A percentile compares a stretch with the other conserved stretches of the same genome.
Evolutionary conservation across 2,888 invertebrate genomes (phyloP).

Genomic region (Celastrina argiolus): DNA sequence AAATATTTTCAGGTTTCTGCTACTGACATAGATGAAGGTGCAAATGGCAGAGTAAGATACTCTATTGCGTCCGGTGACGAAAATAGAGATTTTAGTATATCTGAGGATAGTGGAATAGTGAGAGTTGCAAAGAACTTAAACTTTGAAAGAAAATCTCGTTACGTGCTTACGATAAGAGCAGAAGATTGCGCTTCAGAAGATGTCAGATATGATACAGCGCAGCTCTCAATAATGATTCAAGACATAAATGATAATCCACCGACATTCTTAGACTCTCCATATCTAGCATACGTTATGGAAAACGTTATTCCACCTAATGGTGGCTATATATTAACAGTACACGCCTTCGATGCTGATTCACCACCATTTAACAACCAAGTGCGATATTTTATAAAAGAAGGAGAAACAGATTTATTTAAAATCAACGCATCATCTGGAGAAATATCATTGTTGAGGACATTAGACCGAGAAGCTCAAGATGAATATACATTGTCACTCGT

Average conservation of each 20-base stretch:
- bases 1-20: constrained; percentile 84
- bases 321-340: constrained; percentile 89
- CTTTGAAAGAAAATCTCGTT: constrained; percentile 92
- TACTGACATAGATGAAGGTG: constrained; percentile 91
- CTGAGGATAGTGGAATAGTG: constrained; percentile 93
- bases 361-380: constrained; percentile 93
- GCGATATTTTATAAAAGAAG: constrained; percentile 95
- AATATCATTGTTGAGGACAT: constrained; percentile 87
- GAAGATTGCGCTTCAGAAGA: constrained; percentile 91
- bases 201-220: constrained; percentile 85
- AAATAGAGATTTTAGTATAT: constrained; percentile 93
- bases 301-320: constrained; percentile 89
- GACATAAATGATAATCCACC: constrained; percentile 97
- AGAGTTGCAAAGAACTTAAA: constrained; percentile 95
- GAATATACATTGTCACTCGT: constrained; percentile 91
- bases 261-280: constrained; percentile 95
- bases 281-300: constrained; percentile 95
- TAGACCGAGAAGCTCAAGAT: constrained; percentile 90
- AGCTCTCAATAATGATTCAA: constrained; percentile 89
- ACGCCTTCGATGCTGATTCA: constrained; percentile 94
- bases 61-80: constrained; percentile 93
- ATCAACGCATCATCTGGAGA: constrained; percentile 95
- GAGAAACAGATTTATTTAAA: constrained; percentile 92
- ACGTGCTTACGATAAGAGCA: constrained; percentile 89
- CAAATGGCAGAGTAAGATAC: constrained; percentile 94